Evolutionary conservation across 2,888 invertebrate genomes (phyloP), one percentile per base, ranked within the genome.

Genomic region (Ectemnius cavifrons): DNA sequence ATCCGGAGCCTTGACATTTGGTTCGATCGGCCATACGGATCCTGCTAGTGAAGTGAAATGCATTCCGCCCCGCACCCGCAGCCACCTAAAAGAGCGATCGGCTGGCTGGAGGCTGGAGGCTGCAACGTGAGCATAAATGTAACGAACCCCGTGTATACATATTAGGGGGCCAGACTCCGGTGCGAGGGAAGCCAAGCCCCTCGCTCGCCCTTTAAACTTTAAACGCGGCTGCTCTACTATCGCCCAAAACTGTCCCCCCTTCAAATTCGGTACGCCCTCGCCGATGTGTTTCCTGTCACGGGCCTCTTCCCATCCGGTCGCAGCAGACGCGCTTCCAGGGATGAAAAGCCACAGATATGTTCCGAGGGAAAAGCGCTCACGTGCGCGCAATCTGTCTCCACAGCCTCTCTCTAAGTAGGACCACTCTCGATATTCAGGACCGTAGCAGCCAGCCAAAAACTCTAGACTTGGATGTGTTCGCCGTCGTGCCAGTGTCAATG

Each of bases 311-410:
- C 75, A 74, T 77, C 75, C 63, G 65, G 63, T 72, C 57, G 76
- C 47, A 63, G 58, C 46, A 60, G 60, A 68, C 66, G 58, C 46
- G 57, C 63, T 71, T 63, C 63, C 58, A 60, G 47, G 67, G 71
- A 65, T 52, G 71, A 56, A 72, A 76, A 67, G 70, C 62, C 58
- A 16, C 52, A 37, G 37, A 37, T 37, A n/a, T 63, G 74, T 58
- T 81, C 37, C 46, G 80, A 74, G 75, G 52, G 63, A 63, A 27
- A 45, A 23, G 71, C 45, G 47, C 67, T 83, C 83, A 83, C 80
- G 75, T 83, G 83, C 75, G 71, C 45, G 47, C 82, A 75, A 82
- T 82, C 83, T 83, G 83, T 83, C 77, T 68, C n/a, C 18, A 4
- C 27, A 23, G 3, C 23, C 23, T 23, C 23, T 23, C 23, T 23